Conservation (phyloP, 2,797 vertebrate species). For the Pangasius djambal region DNA sequence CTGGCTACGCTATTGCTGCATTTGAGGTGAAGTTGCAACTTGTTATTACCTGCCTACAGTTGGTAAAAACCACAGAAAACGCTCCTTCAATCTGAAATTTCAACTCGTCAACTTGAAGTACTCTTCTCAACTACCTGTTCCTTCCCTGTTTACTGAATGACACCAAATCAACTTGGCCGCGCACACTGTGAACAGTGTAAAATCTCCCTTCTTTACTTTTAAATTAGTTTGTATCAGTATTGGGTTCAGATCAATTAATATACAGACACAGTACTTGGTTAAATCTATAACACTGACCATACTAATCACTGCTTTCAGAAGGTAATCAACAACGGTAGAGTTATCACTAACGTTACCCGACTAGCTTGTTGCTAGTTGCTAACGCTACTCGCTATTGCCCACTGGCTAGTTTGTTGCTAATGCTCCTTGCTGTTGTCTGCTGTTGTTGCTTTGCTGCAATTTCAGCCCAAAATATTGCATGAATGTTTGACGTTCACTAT, state of each 20-base stretch:
- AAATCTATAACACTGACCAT: background rate
- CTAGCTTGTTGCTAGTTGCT: background rate
- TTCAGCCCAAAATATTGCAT: background rate
- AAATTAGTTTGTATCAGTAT: background rate
- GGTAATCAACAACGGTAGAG: background rate
- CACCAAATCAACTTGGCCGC: background rate
- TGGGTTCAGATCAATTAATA: background rate
- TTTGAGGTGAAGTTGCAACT: background rate
- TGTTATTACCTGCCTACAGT: background rate
- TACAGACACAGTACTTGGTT: background rate
- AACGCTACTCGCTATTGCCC: background rate
- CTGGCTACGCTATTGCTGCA: background rate
- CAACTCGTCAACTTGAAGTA: background rate
- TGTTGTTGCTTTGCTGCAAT: background rate
- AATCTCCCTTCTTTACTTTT: background rate
- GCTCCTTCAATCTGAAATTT: background rate
- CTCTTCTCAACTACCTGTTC: background rate
- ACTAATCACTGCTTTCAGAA: background rate
- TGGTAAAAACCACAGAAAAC: background rate
- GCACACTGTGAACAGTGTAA: no score
- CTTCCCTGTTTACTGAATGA: background rate
- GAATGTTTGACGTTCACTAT: background rate
- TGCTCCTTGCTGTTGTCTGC: background rate
- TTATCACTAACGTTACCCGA: background rate
- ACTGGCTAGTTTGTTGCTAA: background rate